phyloP scores from a whole-genome alignment of 2,797 vertebrate genomes.

The Sparidentex hasta region DNA sequence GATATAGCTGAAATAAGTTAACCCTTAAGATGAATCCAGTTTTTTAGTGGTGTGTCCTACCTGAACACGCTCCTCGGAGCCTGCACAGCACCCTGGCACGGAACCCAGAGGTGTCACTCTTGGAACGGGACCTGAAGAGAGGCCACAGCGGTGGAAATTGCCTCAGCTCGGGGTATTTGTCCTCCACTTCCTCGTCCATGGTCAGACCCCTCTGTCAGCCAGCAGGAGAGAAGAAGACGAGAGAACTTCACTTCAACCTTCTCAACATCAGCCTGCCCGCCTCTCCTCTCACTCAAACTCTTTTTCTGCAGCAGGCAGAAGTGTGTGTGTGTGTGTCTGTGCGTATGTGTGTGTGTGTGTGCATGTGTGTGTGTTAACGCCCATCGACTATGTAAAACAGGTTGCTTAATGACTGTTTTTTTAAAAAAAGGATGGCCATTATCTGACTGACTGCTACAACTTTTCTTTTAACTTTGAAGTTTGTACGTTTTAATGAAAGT shows the following conservation, averaged over 20 bases:
- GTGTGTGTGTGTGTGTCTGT: background rate
- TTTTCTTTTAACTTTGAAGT: background rate
- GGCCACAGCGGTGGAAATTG: slow-evolving; percentile 65
- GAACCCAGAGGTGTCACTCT: slow-evolving; percentile 83
- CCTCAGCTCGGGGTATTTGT: slow-evolving; percentile 65
- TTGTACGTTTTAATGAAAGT: background rate
- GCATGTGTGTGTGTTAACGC: slow-evolving; percentile 22
- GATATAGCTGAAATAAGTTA: no score
- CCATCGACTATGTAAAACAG: slow-evolving; percentile 20
- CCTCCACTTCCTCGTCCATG: slow-evolving; percentile 78
- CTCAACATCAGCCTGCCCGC: background rate
- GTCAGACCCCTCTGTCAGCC: slow-evolving; percentile 21
- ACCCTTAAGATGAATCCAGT: no score
- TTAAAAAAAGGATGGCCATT: background rate
- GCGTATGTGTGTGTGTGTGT: background rate
- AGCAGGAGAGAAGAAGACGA: background rate
- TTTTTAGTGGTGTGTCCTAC: slow-evolving; percentile 58
- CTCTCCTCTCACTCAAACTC: slow-evolving; percentile 29
- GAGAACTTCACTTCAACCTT: slow-evolving; percentile 4
- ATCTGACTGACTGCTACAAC: slow-evolving; percentile 9
- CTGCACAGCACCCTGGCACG: slow-evolving; percentile 77
- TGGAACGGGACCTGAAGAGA: slow-evolving; percentile 76
- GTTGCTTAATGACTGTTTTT: background rate
- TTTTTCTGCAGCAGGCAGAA: background rate
- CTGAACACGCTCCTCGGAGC: slow-evolving; percentile 81